Conservation (phyloP, 2,888 invertebrate genomes). For the Cartodere bifasciata region DNA sequence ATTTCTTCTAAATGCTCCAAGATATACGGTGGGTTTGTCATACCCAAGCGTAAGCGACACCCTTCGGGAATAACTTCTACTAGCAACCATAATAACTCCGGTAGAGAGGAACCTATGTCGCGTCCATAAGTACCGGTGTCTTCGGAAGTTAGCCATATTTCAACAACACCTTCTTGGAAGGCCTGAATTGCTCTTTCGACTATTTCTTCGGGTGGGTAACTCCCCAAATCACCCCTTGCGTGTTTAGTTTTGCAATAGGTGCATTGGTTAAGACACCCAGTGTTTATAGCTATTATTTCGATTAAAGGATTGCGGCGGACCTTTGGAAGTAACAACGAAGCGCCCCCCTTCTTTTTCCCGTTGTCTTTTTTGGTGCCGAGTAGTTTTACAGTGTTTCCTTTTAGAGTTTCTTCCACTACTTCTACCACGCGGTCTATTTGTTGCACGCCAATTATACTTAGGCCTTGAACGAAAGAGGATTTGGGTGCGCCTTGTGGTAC, state of each 20-base stretch:
- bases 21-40: conserved; percentile 99
- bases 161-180: conserved; percentile 83
- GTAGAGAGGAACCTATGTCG: conserved; percentile 81
- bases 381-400: conserved; percentile 47
- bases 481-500: conserved; percentile 90
- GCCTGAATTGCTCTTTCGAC: conserved; percentile 76
- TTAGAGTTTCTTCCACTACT: conserved; percentile 94
- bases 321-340: conserved; percentile 80
- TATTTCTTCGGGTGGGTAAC: conserved; percentile 83
- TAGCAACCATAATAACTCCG: conserved; percentile 73
- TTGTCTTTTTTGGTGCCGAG: conserved; percentile 64
- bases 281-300: conserved; percentile 94
- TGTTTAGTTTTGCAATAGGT: conserved; percentile 99
- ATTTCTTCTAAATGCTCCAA: conserved; percentile 87
- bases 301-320: conserved; percentile 90
- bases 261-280: conserved; percentile 95
- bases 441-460: conserved; percentile 95
- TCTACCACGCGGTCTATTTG: conserved; percentile 96
- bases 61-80: conserved; percentile 64
- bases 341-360: conserved; percentile 76
- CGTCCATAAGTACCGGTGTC: conserved; percentile 96
- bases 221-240: conserved; percentile 91
- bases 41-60: conserved; percentile 79
- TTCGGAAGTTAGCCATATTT: conserved; percentile 96
- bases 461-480: conserved; percentile 52